Percentiles rank a stretch among this genome's conserved stretches.
phyloP scores from a whole-genome alignment of 2,113 vertebrate species.

The Acrocephalus kingi region DNA sequence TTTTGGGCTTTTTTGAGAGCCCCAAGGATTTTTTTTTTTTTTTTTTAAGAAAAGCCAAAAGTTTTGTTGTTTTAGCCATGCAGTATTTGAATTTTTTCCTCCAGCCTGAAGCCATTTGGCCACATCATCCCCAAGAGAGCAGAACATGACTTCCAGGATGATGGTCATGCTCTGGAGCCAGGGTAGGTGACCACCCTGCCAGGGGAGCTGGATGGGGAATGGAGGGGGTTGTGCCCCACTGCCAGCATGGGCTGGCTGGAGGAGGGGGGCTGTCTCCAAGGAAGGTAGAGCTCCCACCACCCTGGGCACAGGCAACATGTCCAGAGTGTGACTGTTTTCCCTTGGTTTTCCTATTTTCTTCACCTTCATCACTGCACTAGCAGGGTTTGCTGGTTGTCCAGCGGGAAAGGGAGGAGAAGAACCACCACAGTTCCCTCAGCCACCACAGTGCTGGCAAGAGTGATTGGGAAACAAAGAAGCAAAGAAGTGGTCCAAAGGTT shows the following conservation, averaged over 20 bases:
- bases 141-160: background rate
- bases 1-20: background rate
- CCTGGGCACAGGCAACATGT: fast-evolving
- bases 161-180: background rate
- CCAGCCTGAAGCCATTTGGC: background rate
- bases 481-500: background rate
- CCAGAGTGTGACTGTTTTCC: background rate
- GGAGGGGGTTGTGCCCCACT: background rate
- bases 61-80: background rate
- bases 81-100: background rate
- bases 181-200: background rate
- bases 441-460: fast-evolving
- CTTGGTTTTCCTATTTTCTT: background rate
- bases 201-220: fast-evolving
- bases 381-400: fast-evolving
- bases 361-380: fast-evolving
- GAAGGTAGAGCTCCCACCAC: background rate
- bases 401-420: background rate
- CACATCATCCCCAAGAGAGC: fast-evolving
- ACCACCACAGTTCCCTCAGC: background rate
- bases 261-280: background rate
- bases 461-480: background rate
- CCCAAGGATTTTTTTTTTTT: background rate
- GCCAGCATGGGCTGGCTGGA: background rate
- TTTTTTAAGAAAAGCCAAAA: background rate